Evolutionary conservation across 2,797 vertebrate species (phyloP).

Genomic region (Neomorphus geoffroyi): DNA sequence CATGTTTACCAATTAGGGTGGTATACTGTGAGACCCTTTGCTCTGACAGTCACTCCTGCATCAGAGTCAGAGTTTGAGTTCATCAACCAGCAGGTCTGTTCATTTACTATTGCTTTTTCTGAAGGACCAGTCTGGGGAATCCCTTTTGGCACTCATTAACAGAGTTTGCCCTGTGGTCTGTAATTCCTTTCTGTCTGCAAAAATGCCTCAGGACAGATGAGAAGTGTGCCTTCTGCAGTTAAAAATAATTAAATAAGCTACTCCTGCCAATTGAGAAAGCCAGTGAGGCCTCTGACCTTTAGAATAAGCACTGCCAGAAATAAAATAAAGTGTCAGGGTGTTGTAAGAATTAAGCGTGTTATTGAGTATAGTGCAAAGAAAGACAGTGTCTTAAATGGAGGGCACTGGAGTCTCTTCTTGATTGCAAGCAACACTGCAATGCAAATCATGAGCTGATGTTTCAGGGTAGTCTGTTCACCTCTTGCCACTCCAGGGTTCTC

Average conservation of each 20-base stretch:
- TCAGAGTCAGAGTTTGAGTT: neutral
- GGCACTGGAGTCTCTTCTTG: neutral
- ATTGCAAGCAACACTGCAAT: conserved; percentile 1
- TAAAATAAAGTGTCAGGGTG: conserved; percentile 5
- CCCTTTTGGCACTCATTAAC: neutral
- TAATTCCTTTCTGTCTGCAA: neutral
- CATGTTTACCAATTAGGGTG: neutral
- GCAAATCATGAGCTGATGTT: neutral
- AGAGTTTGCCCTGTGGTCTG: neutral
- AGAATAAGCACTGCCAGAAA: conserved; percentile 26
- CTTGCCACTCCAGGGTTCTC: neutral
- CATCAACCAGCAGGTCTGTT: neutral
- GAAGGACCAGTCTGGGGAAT: neutral
- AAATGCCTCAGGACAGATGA: neutral
- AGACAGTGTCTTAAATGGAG: neutral
- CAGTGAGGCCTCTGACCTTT: conserved; percentile 28
- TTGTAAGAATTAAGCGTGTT: conserved; percentile 42
- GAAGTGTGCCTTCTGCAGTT: neutral
- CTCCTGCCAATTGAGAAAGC: neutral
- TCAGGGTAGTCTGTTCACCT: neutral
- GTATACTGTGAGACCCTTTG: neutral
- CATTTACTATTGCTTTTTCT: neutral
- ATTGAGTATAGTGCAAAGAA: conserved; percentile 1
- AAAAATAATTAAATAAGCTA: conserved; percentile 27
- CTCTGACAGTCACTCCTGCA: neutral